A percentile compares a stretch with the other conserved stretches of the same genome.
Evolutionary conservation across 2,888 invertebrate species (phyloP).

Genomic region (Mythimna albipuncta): DNA sequence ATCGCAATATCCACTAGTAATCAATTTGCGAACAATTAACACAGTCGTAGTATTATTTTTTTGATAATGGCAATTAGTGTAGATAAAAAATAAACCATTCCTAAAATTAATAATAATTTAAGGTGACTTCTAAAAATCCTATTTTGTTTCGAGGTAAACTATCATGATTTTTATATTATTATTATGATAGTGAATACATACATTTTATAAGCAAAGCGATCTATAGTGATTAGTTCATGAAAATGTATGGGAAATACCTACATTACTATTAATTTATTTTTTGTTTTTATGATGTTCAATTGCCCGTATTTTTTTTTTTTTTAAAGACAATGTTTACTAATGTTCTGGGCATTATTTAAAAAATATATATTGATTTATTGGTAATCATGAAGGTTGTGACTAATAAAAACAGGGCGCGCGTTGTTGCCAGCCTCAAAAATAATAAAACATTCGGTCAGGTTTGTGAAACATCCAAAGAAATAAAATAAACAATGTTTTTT

Average conservation of each 20-base stretch:
- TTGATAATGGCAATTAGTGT: not conserved
- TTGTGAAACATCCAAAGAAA: conserved; percentile 7
- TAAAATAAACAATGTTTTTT: too few relatives aligned
- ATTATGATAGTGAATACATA: conserved; percentile 50
- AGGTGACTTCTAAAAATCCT: conserved; percentile 16
- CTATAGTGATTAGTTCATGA: conserved; percentile 32
- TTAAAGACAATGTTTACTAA: too few relatives aligned
- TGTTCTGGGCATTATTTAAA: conserved; percentile 12
- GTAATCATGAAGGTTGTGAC: conserved; percentile 11
- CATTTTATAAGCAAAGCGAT: conserved; percentile 60
- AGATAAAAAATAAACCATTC: conserved; percentile 40
- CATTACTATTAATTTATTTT: not conserved
- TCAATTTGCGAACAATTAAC: too few relatives aligned
- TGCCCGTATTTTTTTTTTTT: not conserved
- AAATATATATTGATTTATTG: not conserved
- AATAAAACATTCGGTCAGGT: conserved; percentile 48
- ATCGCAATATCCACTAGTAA: too few relatives aligned
- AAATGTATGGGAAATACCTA: conserved; percentile 15
- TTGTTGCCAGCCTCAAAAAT: conserved; percentile 58
- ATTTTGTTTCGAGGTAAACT: conserved; percentile 12
- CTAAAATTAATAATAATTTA: conserved; percentile 16
- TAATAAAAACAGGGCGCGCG: conserved; percentile 35
- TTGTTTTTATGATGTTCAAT: not conserved
- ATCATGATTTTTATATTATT: conserved; percentile 16
- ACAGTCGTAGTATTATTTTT: not conserved